phyloP scores from a whole-genome alignment of 2,797 vertebrate genomes.

The Onychomys leucogaster region DNA sequence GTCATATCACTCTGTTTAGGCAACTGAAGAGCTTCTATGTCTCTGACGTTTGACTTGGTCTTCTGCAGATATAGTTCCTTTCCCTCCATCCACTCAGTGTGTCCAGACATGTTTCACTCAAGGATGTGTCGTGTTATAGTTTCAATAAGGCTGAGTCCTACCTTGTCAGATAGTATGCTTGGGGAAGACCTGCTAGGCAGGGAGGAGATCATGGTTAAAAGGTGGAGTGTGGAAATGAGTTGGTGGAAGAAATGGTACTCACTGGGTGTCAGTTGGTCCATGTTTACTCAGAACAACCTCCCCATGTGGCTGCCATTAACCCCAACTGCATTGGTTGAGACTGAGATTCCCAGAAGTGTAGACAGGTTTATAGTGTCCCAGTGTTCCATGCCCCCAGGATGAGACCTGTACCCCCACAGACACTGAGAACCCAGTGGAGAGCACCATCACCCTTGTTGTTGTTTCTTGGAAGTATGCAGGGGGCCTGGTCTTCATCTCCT shows the following conservation, averaged over 20 bases:
- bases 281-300: rapidly evolving
- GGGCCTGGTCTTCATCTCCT: not conserved
- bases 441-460: rapidly evolving
- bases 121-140: not conserved
- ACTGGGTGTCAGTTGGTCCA: rapidly evolving
- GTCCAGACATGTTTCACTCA: not conserved
- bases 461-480: not conserved
- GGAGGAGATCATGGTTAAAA: too few species aligned
- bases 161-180: rapidly evolving
- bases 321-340: rapidly evolving
- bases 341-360: not conserved
- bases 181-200: not conserved
- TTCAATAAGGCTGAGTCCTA: not conserved
- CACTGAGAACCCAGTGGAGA: rapidly evolving
- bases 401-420: not conserved
- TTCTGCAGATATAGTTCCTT: not conserved
- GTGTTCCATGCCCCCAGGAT: not conserved
- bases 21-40: not conserved
- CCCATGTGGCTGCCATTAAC: not conserved
- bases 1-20: not conserved
- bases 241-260: not conserved
- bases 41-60: not conserved
- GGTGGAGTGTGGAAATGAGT: not conserved
- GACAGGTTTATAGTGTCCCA: too few species aligned
- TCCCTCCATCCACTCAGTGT: not conserved